phyloP scores from a whole-genome alignment of 1,140 invertebrate genomes.

The Phocides pigmalion region DNA sequence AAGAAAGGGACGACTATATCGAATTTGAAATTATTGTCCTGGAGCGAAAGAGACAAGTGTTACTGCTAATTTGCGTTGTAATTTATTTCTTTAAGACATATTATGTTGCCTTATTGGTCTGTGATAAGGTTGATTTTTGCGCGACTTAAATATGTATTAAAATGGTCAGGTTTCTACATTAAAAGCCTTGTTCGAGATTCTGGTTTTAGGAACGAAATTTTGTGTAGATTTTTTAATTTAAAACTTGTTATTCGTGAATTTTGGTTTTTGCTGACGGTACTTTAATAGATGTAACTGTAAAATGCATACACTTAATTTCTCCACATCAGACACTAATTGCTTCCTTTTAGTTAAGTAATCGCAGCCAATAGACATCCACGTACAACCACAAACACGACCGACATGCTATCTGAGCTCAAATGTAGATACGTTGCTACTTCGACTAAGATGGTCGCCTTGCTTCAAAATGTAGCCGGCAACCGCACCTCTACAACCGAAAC shows the following conservation, averaged over 20 bases:
- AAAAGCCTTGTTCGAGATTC: constrained; percentile 9
- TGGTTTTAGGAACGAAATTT: not conserved
- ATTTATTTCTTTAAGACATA: not conserved
- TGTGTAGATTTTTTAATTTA: not conserved
- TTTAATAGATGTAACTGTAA: not conserved
- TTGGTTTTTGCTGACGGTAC: not conserved
- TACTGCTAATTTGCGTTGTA: constrained; percentile 17
- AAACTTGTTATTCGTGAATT: constrained; percentile 12
- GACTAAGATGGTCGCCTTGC: too few relatives aligned
- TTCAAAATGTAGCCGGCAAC: too few relatives aligned
- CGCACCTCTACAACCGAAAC: too few relatives aligned
- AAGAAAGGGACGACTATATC: constrained; percentile 20
- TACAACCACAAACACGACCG: too few relatives aligned
- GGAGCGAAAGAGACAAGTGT: constrained; percentile 26
- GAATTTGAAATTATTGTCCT: constrained; percentile 27
- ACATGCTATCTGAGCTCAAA: too few relatives aligned
- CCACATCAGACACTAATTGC: not conserved
- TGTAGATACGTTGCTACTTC: too few relatives aligned
- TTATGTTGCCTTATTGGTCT: not conserved
- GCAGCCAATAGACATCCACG: too few relatives aligned
- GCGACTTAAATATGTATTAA: not conserved
- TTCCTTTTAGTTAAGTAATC: too few relatives aligned
- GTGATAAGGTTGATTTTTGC: constrained; percentile 5
- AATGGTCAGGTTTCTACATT: not conserved
- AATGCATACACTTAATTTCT: not conserved